Percentiles rank a stretch among this genome's conserved stretches.
phyloP scores from a whole-genome alignment of 2,797 vertebrate genomes.

The Danio kyathit region DNA sequence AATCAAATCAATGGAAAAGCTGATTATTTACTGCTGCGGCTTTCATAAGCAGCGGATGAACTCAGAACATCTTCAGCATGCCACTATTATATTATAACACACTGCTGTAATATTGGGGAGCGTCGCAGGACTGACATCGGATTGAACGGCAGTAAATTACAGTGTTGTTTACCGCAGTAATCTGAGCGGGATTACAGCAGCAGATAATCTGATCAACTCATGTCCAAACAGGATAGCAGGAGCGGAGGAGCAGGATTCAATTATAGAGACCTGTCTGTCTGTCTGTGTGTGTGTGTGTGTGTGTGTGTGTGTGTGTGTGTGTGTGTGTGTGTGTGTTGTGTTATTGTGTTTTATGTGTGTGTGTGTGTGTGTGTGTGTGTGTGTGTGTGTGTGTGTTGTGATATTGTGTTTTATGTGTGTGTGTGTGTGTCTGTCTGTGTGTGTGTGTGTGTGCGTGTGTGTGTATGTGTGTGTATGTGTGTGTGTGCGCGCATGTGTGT shows the following conservation, averaged over 20 bases:
- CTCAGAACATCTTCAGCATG: not conserved
- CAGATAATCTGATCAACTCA: conserved; percentile 19
- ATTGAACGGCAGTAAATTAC: conserved; percentile 16
- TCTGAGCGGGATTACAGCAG: conserved; percentile 12
- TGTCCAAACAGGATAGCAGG: not conserved
- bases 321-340: too few species aligned
- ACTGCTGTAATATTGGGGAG: not conserved
- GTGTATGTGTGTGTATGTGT: too few species aligned
- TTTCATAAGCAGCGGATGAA: not conserved
- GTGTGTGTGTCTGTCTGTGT: too few species aligned
- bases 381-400: too few species aligned
- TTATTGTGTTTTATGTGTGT: too few species aligned
- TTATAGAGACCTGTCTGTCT: conserved; percentile 29
- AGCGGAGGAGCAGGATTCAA: conserved; percentile 12
- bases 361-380: too few species aligned
- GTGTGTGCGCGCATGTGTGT: too few species aligned
- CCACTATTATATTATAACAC: not conserved
- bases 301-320: not conserved
- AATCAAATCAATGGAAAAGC: not conserved
- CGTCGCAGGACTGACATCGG: not conserved
- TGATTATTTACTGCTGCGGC: not conserved
- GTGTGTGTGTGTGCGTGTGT: too few species aligned
- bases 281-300: not conserved
- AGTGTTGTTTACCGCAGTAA: conserved; percentile 18
- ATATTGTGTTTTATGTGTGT: too few species aligned